Percentiles rank a stretch among this genome's conserved stretches.
Conservation (phyloP, 2,797 vertebrate genomes). For the Tangara arthus region DNA sequence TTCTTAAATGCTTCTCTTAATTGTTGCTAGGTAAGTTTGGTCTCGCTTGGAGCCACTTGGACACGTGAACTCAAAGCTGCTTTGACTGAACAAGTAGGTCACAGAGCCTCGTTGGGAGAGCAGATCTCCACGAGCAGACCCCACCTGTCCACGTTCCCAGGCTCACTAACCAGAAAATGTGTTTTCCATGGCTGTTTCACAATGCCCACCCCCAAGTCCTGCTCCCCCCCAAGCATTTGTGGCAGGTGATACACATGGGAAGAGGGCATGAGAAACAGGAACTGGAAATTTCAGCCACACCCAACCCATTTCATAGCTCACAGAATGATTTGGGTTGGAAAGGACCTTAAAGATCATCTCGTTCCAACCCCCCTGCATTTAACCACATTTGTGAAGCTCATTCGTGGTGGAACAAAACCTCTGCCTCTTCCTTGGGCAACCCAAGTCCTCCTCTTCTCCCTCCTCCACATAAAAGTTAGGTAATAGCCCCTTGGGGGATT, state of each 20-base stretch:
- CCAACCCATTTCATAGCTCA: background rate
- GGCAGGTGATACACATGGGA: background rate
- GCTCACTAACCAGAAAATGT: background rate
- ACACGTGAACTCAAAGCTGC: conserved; percentile 42
- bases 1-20: conserved; percentile 45
- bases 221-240: background rate
- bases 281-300: background rate
- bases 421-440: background rate
- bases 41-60: background rate
- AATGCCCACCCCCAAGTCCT: background rate
- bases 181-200: background rate
- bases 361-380: background rate
- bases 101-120: background rate
- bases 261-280: fast-evolving
- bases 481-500: background rate
- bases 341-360: background rate
- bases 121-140: background rate
- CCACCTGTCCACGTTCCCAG: background rate
- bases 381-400: background rate
- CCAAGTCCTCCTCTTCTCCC: background rate
- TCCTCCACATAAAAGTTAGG: background rate
- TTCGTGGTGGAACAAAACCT: background rate
- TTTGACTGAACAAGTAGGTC: conserved; percentile 64
- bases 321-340: background rate
- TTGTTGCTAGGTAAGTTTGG: conserved; percentile 14